Evolutionary conservation across 2,797 vertebrate species (phyloP).

Genomic region (Argya squamiceps): DNA sequence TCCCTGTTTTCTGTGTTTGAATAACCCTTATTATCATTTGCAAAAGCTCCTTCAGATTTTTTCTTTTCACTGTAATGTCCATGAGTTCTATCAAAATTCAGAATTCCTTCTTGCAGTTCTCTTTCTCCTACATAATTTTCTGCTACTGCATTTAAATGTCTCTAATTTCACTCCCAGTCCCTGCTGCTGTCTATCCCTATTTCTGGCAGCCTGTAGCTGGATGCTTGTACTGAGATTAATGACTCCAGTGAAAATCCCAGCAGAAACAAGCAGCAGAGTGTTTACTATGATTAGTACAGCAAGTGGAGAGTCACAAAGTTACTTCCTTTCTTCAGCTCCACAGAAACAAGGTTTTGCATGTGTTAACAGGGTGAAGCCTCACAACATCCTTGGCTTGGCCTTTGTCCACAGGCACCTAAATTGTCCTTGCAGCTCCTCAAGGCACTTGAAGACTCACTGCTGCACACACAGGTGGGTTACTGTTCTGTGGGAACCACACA

Average conservation of each 20-base stretch:
- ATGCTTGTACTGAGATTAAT: background rate
- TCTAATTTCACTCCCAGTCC: background rate
- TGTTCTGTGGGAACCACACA: background rate
- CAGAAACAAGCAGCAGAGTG: background rate
- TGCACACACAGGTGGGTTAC: background rate
- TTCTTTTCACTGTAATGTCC: background rate
- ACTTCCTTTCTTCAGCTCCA: background rate
- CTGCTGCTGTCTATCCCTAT: no score
- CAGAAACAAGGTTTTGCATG: background rate
- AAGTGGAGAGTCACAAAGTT: background rate
- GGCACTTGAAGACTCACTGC: background rate
- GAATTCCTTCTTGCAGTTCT: background rate
- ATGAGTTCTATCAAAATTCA: background rate
- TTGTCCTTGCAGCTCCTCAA: background rate
- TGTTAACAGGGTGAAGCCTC: background rate
- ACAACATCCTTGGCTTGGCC: background rate
- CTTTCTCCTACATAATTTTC: background rate
- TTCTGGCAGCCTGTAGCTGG: background rate
- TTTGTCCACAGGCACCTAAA: background rate
- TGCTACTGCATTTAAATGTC: background rate
- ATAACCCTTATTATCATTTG: background rate
- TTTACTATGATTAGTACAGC: background rate
- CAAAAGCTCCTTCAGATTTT: background rate
- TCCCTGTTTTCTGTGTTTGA: background rate
- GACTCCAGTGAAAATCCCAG: background rate